Conservation (phyloP, 2,797 vertebrate genomes). For the Chelonia mydas region DNA sequence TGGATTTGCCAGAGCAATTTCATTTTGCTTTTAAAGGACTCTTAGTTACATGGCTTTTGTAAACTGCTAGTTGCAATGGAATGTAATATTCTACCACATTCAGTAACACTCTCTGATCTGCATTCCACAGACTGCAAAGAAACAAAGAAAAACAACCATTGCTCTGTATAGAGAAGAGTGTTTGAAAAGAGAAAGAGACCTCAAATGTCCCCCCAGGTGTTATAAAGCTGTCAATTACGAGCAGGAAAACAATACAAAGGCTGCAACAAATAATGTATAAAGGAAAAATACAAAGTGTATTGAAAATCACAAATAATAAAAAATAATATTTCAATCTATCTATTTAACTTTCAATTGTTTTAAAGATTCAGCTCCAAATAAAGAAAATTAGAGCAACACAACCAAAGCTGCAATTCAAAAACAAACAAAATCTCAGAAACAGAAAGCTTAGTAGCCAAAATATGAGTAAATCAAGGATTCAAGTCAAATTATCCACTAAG, state of each 20-base stretch:
- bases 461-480: constrained; percentile 63
- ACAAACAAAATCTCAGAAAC: constrained; percentile 6
- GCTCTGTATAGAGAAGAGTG: constrained; percentile 75
- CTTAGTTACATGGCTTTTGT: constrained; percentile 74
- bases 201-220: constrained; percentile 80
- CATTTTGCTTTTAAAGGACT: constrained; percentile 72
- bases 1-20: constrained; percentile 69
- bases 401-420: neutral
- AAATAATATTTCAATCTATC: constrained; percentile 19
- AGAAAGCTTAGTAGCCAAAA: constrained; percentile 59
- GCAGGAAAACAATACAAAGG: constrained; percentile 78
- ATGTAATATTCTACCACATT: constrained; percentile 77
- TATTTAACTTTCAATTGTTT: constrained; percentile 26
- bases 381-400: constrained; percentile 14
- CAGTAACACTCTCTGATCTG: constrained; percentile 82
- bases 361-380: constrained; percentile 36
- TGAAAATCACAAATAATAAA: constrained; percentile 55
- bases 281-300: constrained; percentile 50
- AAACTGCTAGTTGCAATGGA: constrained; percentile 79
- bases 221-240: constrained; percentile 85
- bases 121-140: constrained; percentile 82
- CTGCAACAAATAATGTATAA: constrained; percentile 76
- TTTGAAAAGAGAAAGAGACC: constrained; percentile 84
- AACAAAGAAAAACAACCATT: constrained; percentile 83
- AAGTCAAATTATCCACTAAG: constrained; percentile 46